Base-by-base conservation (phyloP, 2,797 vertebrate genomes). In the Oreochromis grahami region DNA sequence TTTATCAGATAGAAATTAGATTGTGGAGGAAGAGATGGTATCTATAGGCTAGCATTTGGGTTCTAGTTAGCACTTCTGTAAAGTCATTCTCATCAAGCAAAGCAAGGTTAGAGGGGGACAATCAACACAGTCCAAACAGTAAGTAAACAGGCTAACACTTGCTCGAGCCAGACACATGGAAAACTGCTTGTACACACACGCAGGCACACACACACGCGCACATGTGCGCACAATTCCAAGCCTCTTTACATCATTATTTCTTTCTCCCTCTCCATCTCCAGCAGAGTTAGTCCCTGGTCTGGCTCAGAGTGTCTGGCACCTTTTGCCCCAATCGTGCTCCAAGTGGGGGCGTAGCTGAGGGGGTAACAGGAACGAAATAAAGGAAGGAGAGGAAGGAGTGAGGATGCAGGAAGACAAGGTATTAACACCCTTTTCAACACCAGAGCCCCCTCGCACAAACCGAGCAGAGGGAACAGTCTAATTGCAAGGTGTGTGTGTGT, bases 381-480 rank as follows among this genome's bases (percentile, higher is more conserved):
- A 90, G 82, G 86, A 53, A 81, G 84, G 80, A 87, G 87, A 88
- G 80, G 90, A 90, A 80, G 84, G 87, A 90, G 91, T 56, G 83
- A 86, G 88, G 84, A 90, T 82, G 88, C 84, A 87, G 89, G 81
- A 89, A 91, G 91, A 93, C 89, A 90, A 94, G 93, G 93, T 92
- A 94, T 93, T 93, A 95, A 95, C 95, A 96, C 95, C 92, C 93
- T 95, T 89, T 93, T 93, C 93, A 90, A 93, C 93, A 93, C 93
- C 92, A 92, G 87, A 90, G 88, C 91, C 89, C 85, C 90, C 84
- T 84, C 21, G 21, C 86, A 87, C 88, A 86, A 79, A 86, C 93
- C 89, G 43, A 90, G 90, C 90, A 89, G 78, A 87, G 89, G 90
- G 89, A 93, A 79, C 84, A 50, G 86, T 88, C 94, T 96, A 95